A percentile compares a stretch with the other conserved stretches of the same genome.
Evolutionary conservation across 1,140 invertebrate genomes (phyloP).

Genomic region (Drosophila parabipectinata): DNA sequence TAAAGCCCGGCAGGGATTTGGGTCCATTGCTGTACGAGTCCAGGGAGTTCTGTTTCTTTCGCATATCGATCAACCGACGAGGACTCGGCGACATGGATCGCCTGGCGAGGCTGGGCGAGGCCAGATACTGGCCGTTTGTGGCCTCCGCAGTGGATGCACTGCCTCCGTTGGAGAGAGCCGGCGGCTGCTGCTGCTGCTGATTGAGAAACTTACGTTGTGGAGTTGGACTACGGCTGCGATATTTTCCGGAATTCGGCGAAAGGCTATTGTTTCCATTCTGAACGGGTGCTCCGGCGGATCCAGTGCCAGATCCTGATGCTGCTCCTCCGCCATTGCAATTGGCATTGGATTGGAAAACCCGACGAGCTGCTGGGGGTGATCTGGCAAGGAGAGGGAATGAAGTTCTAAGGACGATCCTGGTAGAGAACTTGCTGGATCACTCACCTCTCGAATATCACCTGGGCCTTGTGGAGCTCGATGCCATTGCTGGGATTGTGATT

Average conservation of each 20-base stretch:
- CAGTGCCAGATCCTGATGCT: slow-evolving; percentile 18
- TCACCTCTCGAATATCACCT: slow-evolving; percentile 93
- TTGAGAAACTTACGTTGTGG: slow-evolving; percentile 82
- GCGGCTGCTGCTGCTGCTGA: slow-evolving; percentile 29
- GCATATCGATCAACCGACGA: slow-evolving; percentile 74
- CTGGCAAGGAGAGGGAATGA: slow-evolving; percentile 25
- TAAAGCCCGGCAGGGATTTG: slow-evolving; percentile 61
- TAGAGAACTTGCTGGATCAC: background rate
- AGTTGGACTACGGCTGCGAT: slow-evolving; percentile 86
- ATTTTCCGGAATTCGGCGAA: slow-evolving; percentile 63
- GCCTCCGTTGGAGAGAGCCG: slow-evolving; percentile 20
- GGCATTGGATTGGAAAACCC: slow-evolving; percentile 52
- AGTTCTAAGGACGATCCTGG: background rate
- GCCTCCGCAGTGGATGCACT: slow-evolving; percentile 7
- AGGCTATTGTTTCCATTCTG: slow-evolving; percentile 31
- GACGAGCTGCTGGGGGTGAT: slow-evolving; percentile 78
- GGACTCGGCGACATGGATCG: slow-evolving; percentile 84
- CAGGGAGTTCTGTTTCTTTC: slow-evolving; percentile 75
- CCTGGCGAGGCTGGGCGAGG: slow-evolving; percentile 50
- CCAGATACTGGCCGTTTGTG: slow-evolving; percentile 23
- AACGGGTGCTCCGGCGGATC: slow-evolving; percentile 16
- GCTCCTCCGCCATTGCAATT: slow-evolving; percentile 11
- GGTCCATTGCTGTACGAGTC: slow-evolving; percentile 63
- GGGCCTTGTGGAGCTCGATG: slow-evolving; percentile 90
- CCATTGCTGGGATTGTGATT: slow-evolving; percentile 87